Base-by-base conservation (phyloP, 2,888 invertebrate genomes). In the Apomyelois bistriatella region DNA sequence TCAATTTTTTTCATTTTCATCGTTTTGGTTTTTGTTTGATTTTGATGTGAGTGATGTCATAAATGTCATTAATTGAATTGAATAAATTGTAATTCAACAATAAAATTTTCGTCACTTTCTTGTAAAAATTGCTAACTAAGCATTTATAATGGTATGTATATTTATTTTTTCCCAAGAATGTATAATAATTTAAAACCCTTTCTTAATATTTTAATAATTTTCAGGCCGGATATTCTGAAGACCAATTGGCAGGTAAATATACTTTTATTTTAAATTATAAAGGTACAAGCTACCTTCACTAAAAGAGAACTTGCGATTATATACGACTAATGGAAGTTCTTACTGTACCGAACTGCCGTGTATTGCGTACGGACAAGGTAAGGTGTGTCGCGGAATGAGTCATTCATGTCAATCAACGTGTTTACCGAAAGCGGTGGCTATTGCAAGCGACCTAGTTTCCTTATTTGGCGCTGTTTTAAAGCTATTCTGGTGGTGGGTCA, bases 181-280 rank as follows among this genome's bases (percentile, higher is more conserved):
- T 32, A 9, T 7, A 32, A 8, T 32, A 32, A 9, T 8, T 32
- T 7, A 9, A 7, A 7, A 32, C 3, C 10, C 10, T 3, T 28
- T 28, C 4, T 28, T 13, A 4, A 40, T 49, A 6, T 40, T 51
- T 59, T 60, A 59, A 64, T 62, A 60, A n/a, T n/a, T 93, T 92
- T 57, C 92, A 96, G 97, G 96, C 95, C 73, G 95, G 95, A 77
- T 97, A 96, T 87, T 94, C 95, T 42, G 97, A 97, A 91, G 97
- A 97, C 91, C 97, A 97, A 92, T 93, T 97, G 91, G 96, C 96
- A 84, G 97, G 97, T 97, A 91, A 95, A 95, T 94, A 40, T 32
- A 32, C 7, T 32, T 32, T 1, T 32, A 6, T 32, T 32, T 32
- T 32, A 3, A 32, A 6, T 32, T 32, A 32, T 9, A 9, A 10